Evolutionary conservation across 1,140 invertebrate genomes (phyloP), one percentile per base, ranked within the genome.

Genomic region (Drosophila tropicalis): DNA sequence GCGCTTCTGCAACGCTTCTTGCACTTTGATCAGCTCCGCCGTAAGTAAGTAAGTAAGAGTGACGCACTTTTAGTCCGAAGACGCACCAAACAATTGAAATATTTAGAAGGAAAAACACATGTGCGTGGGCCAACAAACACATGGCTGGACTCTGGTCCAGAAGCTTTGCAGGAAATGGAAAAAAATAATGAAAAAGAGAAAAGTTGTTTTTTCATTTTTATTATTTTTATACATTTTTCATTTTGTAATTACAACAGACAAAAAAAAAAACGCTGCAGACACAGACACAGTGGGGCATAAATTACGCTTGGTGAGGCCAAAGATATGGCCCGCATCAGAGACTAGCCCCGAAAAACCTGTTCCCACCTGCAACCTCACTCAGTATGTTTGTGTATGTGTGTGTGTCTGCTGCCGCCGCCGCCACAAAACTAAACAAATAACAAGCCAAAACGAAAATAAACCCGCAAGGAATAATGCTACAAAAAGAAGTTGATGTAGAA

Each of bases 381-480:
- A 69, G 56, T 81, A 51, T 67, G 17, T 63, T n/a, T 67, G 63
- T 72, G 54, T 62, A 17, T 62, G 47, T 15, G 7, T 54, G 71
- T 75, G 58, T 87, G 69, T 77, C 65, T 55, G 70, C 7, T 6
- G 9, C 44, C 62, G 81, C 65, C 67, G 77, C 65, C 51, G 74
- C 78, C 74, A 81, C 84, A 89, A 86, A 89, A 89, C 84, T 84
- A 89, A 84, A 84, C 80, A 89, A 89, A 51, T 51, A 51, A 89
- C 84, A 73, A 89, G 74, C 67, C 74, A 89, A 84, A 51, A 51
- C 84, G 80, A 89, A 89, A 89, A 84, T 84, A 82, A 89, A 82
- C 84, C 76, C 80, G 72, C 79, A 63, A 79, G 67, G 76, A 85
- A 76, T 79, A 76, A 29, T 57, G 80, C 80, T 77, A 77, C 44